phyloP scores from a whole-genome alignment of 2,797 vertebrate genomes.

The Ambastaia sidthimunki region DNA sequence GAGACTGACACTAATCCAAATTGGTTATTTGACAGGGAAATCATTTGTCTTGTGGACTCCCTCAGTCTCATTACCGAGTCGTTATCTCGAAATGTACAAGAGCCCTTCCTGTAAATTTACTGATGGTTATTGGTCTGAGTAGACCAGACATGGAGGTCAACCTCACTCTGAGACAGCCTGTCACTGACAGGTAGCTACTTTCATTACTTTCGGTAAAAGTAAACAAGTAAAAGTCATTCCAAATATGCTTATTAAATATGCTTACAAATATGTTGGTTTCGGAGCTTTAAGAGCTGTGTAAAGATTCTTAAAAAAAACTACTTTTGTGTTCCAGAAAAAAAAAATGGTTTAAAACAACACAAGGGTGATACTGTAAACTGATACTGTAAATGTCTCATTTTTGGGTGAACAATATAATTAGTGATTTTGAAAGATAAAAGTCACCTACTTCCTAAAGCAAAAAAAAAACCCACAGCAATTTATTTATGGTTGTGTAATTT shows the following conservation, averaged over 20 bases:
- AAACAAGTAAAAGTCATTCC: too few species aligned
- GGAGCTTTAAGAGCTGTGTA: too few species aligned
- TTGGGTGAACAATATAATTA: too few species aligned
- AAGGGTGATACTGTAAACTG: too few species aligned
- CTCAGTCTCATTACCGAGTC: constrained; percentile 60
- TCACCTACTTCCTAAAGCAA: too few species aligned
- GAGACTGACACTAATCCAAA: constrained; percentile 71
- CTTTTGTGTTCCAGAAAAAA: too few species aligned
- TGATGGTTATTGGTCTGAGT: constrained; percentile 60
- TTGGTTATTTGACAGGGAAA: constrained; percentile 69
- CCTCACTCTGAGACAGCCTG: constrained; percentile 16
- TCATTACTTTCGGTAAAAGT: not conserved
- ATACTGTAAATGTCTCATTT: too few species aligned
- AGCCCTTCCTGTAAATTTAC: constrained; percentile 49
- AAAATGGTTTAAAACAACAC: too few species aligned
- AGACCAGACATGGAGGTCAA: constrained; percentile 26
- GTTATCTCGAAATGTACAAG: constrained; percentile 61
- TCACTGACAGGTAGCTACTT: not conserved
- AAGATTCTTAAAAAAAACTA: too few species aligned
- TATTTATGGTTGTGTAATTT: constrained; percentile 58
- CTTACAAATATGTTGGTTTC: too few species aligned
- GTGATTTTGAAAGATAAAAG: too few species aligned
- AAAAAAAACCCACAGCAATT: not conserved
- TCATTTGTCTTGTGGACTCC: constrained; percentile 66
- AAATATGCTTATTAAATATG: too few species aligned